Base-by-base conservation (phyloP, 2,113 vertebrate genomes). In the Otus sunia region DNA sequence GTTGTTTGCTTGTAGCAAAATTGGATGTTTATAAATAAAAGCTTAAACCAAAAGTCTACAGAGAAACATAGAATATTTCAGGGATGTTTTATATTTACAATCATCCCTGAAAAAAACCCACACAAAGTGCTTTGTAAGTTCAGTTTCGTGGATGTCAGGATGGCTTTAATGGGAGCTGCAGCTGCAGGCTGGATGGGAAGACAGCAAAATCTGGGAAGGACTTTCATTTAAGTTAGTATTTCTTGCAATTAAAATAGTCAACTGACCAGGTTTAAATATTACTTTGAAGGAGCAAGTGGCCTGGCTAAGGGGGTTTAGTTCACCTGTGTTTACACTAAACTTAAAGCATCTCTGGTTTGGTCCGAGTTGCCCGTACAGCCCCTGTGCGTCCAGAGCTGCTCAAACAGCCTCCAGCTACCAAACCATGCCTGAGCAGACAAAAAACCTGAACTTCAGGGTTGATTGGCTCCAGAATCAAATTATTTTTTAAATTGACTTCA, bases 151-250 rank as follows among this genome's bases (percentile, higher is more conserved):
- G 39, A 11, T 26, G 22, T n/a, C 27, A 12, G 53, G 52, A 30
- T 0, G 4, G 34, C 29, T 69, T 25, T 41, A 62, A 20, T 0
- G 3, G 55, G 56, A 68, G 64, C 47, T 1, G 3, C 47, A 20
- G 63, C 41, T 55, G 71, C 71, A 53, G 88, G 62, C 43, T 45
- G 71, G 52, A 26, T 27, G 52, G 52, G 53, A 53, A 39, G 39
- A 11, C 47, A 45, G 62, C 41, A 56, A 56, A 41, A 63, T 13
- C 9, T 16, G 58, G 50, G 50, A 50, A 41, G 15, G 26, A 17
- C 53, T 55, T 23, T 32, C 10, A 8, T 9, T 19, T 23, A 19
- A 49, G 41, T 32, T 36, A n/a, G 2, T 25, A 12, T 37, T 71
- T 62, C 76, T 87, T 87, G 63, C 23, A 27, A 50, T 12, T 15